Conservation (phyloP, 2,888 invertebrate genomes). For the Eupithecia vulgata region DNA sequence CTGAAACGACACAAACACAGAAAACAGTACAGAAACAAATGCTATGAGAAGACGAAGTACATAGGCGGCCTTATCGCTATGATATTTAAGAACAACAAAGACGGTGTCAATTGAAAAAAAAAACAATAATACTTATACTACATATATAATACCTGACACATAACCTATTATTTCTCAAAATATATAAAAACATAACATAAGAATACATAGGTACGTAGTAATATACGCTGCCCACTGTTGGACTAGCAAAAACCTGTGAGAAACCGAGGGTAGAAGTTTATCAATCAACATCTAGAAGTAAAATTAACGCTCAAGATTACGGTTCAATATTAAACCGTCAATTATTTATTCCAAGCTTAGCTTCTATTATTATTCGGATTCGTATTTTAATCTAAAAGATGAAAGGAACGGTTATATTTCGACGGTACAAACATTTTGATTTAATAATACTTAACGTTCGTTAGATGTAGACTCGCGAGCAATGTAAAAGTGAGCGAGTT, state of each 20-base stretch:
- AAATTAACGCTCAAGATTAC: not conserved
- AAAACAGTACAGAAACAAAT: too few relatives aligned
- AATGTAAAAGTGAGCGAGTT: not conserved
- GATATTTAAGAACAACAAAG: too few relatives aligned
- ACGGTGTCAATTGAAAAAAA: too few relatives aligned
- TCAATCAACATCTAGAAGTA: not conserved
- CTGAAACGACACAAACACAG: too few relatives aligned
- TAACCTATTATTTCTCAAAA: too few relatives aligned
- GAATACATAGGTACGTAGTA: too few relatives aligned
- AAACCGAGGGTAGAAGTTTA: not conserved
- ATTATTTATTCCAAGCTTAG: conserved; percentile 13
- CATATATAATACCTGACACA: too few relatives aligned
- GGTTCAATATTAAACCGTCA: conserved; percentile 5
- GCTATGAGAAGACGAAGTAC: too few relatives aligned
- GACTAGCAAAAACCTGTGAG: not conserved
- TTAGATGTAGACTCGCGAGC: conserved; percentile 20
- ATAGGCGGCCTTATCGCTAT: too few relatives aligned
- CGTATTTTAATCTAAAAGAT: conserved; percentile 12
- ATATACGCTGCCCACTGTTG: not conserved
- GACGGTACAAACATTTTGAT: conserved; percentile 35
- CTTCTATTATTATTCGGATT: conserved; percentile 8
- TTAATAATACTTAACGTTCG: conserved; percentile 28
- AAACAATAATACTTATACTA: too few relatives aligned
- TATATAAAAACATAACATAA: too few relatives aligned
- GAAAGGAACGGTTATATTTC: conserved; percentile 20